Evolutionary conservation across 1,140 invertebrate species (phyloP).

Genomic region (Phocides pigmalion): DNA sequence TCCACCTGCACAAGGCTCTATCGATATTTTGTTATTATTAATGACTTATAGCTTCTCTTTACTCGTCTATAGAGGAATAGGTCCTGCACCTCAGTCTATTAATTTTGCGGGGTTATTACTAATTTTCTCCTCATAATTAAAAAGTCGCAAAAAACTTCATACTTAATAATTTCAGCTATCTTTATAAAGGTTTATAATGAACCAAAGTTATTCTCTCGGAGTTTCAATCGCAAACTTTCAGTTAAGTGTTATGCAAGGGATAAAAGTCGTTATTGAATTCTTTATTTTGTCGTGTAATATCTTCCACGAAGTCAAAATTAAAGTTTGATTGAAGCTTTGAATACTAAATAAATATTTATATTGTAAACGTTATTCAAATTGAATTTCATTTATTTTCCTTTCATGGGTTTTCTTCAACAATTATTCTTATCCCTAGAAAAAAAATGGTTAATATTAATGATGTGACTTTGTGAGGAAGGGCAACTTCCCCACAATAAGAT

Average conservation of each 20-base stretch:
- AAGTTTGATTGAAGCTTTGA: neutral
- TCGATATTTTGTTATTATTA: neutral
- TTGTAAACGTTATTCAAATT: no score
- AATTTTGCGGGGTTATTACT: slow-evolving; percentile 25
- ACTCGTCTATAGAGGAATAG: neutral
- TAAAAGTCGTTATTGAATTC: slow-evolving; percentile 18
- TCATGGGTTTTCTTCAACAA: no score
- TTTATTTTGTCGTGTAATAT: neutral
- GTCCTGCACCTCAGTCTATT: slow-evolving; percentile 9
- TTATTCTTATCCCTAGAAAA: no score
- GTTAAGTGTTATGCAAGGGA: slow-evolving; percentile 12
- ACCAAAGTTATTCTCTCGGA: slow-evolving; percentile 11
- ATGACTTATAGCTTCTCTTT: neutral
- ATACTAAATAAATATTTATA: neutral
- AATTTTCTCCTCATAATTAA: slow-evolving; percentile 29
- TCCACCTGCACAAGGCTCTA: no score
- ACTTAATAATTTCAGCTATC: slow-evolving; percentile 24
- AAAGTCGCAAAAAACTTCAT: slow-evolving; percentile 26
- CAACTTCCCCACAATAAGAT: no score
- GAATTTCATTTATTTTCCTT: no score
- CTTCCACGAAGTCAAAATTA: neutral
- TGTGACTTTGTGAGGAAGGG: no score
- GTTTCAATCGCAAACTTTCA: slow-evolving; percentile 14
- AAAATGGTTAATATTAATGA: no score
- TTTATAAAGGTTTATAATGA: slow-evolving; percentile 26